A percentile compares a stretch with the other conserved stretches of the same genome.
These are phyloP conservation scores for Tor tambroides DNA, from an alignment of 2,113 vertebrate genomes.

Conservation along the genomic window DNA sequence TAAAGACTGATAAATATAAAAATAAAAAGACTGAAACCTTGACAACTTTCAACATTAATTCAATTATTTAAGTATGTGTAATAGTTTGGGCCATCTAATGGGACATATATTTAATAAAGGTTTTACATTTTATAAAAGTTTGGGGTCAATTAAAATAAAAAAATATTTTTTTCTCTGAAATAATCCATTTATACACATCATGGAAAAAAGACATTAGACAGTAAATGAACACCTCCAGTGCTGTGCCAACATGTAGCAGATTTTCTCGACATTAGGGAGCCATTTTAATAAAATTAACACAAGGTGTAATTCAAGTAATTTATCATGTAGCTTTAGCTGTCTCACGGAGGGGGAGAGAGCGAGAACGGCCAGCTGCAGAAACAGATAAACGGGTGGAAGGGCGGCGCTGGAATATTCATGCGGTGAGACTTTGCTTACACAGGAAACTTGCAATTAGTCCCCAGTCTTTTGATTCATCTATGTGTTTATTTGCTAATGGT, in stretches of 20 bases:
- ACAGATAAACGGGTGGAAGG: constrained; percentile 13
- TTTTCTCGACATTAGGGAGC: constrained; percentile 5
- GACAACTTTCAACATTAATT: background rate
- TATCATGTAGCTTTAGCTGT: constrained; percentile 34
- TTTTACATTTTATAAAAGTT: too few species aligned
- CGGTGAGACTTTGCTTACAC: constrained; percentile 34
- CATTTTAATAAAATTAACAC: constrained; percentile 32
- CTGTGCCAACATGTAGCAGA: background rate
- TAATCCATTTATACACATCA: background rate
- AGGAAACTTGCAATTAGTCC: constrained; percentile 45
- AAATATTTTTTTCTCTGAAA: background rate
- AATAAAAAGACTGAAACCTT: background rate
- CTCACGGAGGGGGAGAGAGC: background rate
- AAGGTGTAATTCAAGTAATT: constrained; percentile 32
- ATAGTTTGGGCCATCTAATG: background rate
- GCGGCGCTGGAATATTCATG: constrained; percentile 32
- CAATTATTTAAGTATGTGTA: background rate
- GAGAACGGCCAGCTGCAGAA: constrained; percentile 30
- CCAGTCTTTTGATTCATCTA: constrained; percentile 40
- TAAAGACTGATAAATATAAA: too few species aligned
- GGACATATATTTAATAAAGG: too few species aligned
- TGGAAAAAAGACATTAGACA: background rate
- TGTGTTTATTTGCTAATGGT: constrained; percentile 44
- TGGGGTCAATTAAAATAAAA: too few species aligned
- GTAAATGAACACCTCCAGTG: background rate